Evolutionary conservation across 1,140 invertebrate species (phyloP), one percentile per base, ranked within the genome.

Genomic region (Drosophila nasuta): DNA sequence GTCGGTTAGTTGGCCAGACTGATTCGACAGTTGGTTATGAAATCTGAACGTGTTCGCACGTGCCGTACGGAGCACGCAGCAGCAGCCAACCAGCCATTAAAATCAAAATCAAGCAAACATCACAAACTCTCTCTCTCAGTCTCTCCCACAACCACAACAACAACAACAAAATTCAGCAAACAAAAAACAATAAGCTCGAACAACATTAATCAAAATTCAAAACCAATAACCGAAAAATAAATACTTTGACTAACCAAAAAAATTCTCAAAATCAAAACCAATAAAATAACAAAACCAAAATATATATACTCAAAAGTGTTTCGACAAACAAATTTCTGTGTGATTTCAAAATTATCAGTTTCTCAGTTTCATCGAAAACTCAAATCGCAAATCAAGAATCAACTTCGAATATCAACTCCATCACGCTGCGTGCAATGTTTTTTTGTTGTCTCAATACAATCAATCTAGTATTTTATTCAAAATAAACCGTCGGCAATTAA

Each of bases 11-110:
- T 60, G 51, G 57, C 13, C 38, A 13, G 20, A 49, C 28, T 45
- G 81, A 66, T 81, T 88, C 85, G 85, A 88, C 85, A 88, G 85
- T 88, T 88, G 85, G 85, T 88, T 88, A 88, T 88, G 85, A 88
- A 89, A 76, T 89, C 85, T 89, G 49, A 89, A 89, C 85, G 85
- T 88, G 85, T 85, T 89, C 78, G 85, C 85, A 88, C 85, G 85
- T 88, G 85, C 77, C 83, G 85, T 80, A 89, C 85, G 85, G 85
- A 89, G 79, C 83, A 83, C 69, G 81, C 69, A 87, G 83, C 83
- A 82, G 83, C 73, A 79, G 46, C 67, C 74, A 79, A 70, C 60
- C 77, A 81, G 80, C 77, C 73, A 88, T 77, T 73, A 74, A 78
- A 38, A 67, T 63, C 74, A 76, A 71, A 77, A 69, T 65, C 75